Conservation (phyloP, 2,888 invertebrate genomes). For the Torymus tubicola region DNA sequence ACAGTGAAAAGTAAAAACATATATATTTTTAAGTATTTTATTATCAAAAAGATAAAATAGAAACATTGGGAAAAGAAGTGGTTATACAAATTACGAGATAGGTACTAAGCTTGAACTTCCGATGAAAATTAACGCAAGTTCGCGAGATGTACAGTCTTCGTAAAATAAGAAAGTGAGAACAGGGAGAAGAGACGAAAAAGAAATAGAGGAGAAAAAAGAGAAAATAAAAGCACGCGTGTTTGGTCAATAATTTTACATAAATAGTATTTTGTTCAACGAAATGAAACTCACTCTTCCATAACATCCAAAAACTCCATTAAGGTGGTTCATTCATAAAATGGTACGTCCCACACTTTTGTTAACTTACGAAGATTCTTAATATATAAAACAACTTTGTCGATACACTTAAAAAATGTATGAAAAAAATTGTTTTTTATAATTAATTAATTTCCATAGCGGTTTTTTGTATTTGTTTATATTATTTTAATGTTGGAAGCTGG, state of each 20-base stretch:
- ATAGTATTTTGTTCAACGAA: conserved; percentile 42
- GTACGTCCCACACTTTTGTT: no score
- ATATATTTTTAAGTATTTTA: no score
- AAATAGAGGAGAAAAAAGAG: neutral
- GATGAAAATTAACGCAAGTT: conserved; percentile 56
- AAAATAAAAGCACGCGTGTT: conserved; percentile 22
- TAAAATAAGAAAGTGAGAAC: neutral
- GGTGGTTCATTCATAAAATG: no score
- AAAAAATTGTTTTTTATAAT: no score
- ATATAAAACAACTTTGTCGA: no score
- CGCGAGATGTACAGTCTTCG: conserved; percentile 22
- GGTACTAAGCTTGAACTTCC: conserved; percentile 40
- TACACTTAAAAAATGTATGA: no score
- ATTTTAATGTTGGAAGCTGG: no score
- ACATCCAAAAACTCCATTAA: neutral
- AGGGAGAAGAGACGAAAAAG: conserved; percentile 19
- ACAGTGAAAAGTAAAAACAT: no score
- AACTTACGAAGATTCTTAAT: no score
- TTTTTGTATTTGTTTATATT: no score
- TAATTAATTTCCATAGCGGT: no score
- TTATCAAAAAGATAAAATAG: conserved; percentile 19
- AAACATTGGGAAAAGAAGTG: conserved; percentile 23
- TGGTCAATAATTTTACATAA: conserved; percentile 46
- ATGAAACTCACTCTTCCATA: conserved; percentile 48
- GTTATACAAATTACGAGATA: conserved; percentile 22